These are phyloP conservation scores for Zophobas atratus DNA, from an alignment of 1,140 invertebrate species.

Conservation along the genomic window DNA sequence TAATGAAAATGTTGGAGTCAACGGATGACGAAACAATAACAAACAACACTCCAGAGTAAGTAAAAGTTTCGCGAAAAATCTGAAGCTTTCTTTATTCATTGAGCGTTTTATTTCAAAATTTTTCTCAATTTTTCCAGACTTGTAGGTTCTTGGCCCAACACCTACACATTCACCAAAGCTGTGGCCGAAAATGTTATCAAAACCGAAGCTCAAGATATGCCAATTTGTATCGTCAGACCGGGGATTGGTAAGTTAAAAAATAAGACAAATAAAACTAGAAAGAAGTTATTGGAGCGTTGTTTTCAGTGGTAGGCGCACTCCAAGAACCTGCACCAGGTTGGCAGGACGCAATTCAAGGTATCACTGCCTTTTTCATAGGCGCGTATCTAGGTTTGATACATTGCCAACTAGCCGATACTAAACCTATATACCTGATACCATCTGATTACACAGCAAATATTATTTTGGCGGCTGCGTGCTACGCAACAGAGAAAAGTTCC, in stretches of 20 bases:
- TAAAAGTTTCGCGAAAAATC: too few species aligned
- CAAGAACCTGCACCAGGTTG: conserved; percentile 15
- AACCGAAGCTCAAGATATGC: conserved; percentile 71
- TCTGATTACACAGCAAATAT: conserved; percentile 1
- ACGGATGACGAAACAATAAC: too few species aligned
- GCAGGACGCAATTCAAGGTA: not conserved
- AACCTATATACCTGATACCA: not conserved
- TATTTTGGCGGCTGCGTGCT: not conserved
- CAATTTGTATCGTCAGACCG: conserved; percentile 84
- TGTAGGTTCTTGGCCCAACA: conserved; percentile 76
- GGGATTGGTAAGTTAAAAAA: conserved; percentile 75
- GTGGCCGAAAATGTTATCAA: conserved; percentile 77
- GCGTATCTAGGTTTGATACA: not conserved
- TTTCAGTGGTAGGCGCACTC: not conserved
- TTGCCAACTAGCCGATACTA: too few species aligned
- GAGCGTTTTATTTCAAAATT: too few species aligned
- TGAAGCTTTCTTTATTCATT: too few species aligned
- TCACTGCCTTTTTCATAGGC: not conserved
- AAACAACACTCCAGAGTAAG: too few species aligned
- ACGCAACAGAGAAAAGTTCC: not conserved
- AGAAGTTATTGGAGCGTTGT: not conserved
- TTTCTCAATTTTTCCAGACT: conserved; percentile 63
- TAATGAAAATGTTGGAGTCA: too few species aligned
- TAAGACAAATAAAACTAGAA: too few species aligned
- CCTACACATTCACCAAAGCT: conserved; percentile 82